Evolutionary conservation across 2,888 invertebrate species (phyloP).

Genomic region (Imbricaverruca yamaguchii): DNA sequence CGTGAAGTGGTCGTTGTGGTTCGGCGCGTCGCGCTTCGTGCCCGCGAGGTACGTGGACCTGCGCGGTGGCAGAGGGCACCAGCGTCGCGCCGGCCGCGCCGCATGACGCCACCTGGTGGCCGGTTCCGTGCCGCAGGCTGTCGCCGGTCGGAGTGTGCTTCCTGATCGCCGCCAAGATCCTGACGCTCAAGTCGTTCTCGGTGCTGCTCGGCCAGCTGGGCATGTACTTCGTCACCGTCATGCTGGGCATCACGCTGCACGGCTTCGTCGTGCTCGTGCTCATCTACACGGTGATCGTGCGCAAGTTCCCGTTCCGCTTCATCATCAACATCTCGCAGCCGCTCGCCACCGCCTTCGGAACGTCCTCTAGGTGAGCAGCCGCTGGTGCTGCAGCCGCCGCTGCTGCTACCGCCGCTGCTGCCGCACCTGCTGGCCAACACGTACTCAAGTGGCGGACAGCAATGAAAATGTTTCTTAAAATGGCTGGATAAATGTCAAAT

Average conservation of each 20-base stretch:
- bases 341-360: slow-evolving; percentile 37
- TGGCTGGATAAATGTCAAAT: too few relatives aligned
- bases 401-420: background rate
- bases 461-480: too few relatives aligned
- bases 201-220: slow-evolving; percentile 80
- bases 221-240: slow-evolving; percentile 85
- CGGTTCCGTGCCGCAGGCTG: slow-evolving; percentile 53
- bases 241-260: slow-evolving; percentile 83
- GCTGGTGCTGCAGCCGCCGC: too few relatives aligned
- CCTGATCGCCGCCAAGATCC: slow-evolving; percentile 79
- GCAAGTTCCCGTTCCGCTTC: slow-evolving; percentile 66
- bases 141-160: slow-evolving; percentile 85
- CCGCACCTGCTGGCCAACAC: too few relatives aligned
- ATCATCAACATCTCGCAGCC: slow-evolving; percentile 41
- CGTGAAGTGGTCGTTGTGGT: too few relatives aligned
- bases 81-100: too few relatives aligned
- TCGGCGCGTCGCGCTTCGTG: too few relatives aligned
- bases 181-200: slow-evolving; percentile 79
- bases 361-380: slow-evolving; percentile 34
- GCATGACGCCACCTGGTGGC: too few relatives aligned
- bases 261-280: slow-evolving; percentile 83
- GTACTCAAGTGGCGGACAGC: too few relatives aligned
- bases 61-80: too few relatives aligned
- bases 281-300: slow-evolving; percentile 72
- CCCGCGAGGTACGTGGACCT: too few relatives aligned